Evolutionary conservation across 2,797 vertebrate genomes (phyloP), one percentile per base, ranked within the genome.

Genomic region (Pitangus sulphuratus): DNA sequence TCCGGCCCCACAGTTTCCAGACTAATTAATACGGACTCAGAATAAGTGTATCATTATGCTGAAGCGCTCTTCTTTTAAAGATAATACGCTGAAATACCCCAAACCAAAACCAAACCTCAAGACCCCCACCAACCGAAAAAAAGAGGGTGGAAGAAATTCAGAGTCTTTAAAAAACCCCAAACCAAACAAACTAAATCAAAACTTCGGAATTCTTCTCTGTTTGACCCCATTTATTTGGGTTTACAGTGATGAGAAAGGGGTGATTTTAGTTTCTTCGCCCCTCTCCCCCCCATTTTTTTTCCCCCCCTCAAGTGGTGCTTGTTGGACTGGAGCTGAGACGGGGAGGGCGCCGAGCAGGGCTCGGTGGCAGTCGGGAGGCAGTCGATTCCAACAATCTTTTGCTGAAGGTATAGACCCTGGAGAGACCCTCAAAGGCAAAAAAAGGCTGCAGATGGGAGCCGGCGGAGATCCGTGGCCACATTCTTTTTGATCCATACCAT

Each of bases 281-380:
- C 26, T 31, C 12, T 28, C 7, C 31, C 16, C 24, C 39, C 13
- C 7, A 6, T 40, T 40, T 40, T 40, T 6, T 14, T 3, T 15
- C 5, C 2, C 0, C 1, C 0, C 5, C 11, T 39, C 10, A 20
- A 74, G 13, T 5, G 4, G 3, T 42, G 22, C 7, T 33, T 42
- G 2, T 17, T 66, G 58, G 44, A 31, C 26, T 37, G 26, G 28
- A 42, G 5, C 42, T 47, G 65, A 61, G 35, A 7, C 2, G 10
- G 15, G 6, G 9, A 33, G 57, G 35, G 19, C 2, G 3, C 28
- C 33, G 3, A 11, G 42, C 17, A 8, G 20, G n/a, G 21, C 12
- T 69, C 33, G 5, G 20, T 26, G 33, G 12, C 9, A 0, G 8
- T 39, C 9, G 16, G 35, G 9, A 30, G 13, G 21, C 25, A 42